Evolutionary conservation across 2,888 invertebrate genomes (phyloP).

Genomic region (Ctenicera cuprea): DNA sequence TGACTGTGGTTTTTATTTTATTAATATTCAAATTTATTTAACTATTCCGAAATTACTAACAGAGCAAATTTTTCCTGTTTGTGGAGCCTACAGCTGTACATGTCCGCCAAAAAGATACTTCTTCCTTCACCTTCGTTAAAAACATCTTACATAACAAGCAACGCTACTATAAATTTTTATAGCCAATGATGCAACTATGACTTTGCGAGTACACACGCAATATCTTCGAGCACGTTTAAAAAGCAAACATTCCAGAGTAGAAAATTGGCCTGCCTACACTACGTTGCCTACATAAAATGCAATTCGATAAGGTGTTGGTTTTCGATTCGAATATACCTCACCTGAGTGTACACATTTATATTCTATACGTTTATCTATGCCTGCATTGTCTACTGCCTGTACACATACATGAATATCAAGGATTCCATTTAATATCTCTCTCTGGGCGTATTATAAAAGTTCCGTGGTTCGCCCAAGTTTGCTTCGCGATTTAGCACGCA

Average conservation of each 20-base stretch:
- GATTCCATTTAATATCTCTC: constrained; percentile 29
- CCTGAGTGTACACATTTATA: constrained; percentile 33
- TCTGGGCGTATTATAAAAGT: constrained; percentile 4
- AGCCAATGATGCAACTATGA: neutral
- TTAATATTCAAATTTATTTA: too few species aligned
- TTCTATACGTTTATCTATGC: constrained; percentile 34
- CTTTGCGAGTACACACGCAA: neutral
- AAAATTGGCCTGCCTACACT: neutral
- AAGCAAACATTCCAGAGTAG: constrained; percentile 1
- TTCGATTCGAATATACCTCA: neutral
- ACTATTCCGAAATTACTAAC: too few species aligned
- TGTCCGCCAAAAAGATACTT: too few species aligned
- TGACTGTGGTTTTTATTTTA: too few species aligned
- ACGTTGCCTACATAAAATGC: constrained; percentile 5
- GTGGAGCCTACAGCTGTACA: too few species aligned
- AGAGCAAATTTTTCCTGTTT: too few species aligned
- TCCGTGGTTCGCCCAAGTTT: neutral
- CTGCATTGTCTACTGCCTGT: constrained; percentile 22
- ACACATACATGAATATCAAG: constrained; percentile 27
- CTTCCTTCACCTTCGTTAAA: too few species aligned
- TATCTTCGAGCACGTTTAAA: constrained; percentile 3
- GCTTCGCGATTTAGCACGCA: constrained; percentile 17
- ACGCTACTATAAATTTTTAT: neutral
- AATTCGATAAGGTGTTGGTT: constrained; percentile 6
- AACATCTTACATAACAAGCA: neutral